These are phyloP conservation scores for Sciurus niger DNA, from an alignment of 2,113 vertebrate species.

Conservation along the genomic window DNA sequence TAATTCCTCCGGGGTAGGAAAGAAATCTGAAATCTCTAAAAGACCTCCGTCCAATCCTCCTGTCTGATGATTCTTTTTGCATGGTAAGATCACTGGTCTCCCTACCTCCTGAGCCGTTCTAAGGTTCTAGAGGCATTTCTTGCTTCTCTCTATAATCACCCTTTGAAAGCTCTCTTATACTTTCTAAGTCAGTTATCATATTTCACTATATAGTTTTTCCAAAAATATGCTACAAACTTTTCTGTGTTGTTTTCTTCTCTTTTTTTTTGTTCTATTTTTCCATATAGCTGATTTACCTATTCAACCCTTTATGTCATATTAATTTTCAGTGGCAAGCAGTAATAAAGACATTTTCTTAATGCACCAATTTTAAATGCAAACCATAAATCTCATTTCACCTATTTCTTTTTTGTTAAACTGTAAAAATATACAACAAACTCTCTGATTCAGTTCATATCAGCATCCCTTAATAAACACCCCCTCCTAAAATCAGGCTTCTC, in stretches of 20 bases:
- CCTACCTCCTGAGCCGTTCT: not conserved
- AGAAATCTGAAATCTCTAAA: not conserved
- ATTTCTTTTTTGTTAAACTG: not conserved
- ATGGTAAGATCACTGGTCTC: not conserved
- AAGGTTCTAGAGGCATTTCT: not conserved
- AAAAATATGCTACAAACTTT: not conserved
- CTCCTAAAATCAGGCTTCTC: not conserved
- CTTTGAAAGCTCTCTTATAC: not conserved
- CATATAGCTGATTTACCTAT: not conserved
- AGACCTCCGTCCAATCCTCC: not conserved
- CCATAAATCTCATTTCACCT: not conserved
- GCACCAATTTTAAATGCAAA: not conserved
- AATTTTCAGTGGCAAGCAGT: not conserved
- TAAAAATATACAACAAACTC: not conserved
- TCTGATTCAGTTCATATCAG: not conserved
- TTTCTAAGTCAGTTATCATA: not conserved
- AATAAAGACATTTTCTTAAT: not conserved
- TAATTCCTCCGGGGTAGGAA: not conserved
- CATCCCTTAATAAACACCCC: not conserved
- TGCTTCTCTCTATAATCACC: not conserved
- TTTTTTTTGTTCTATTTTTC: not conserved
- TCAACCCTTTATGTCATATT: not conserved
- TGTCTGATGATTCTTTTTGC: not conserved
- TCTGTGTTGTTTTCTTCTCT: not conserved
- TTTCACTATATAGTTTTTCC: not conserved